Evolutionary conservation across 2,888 invertebrate genomes (phyloP).

Genomic region (Acleris cristana): DNA sequence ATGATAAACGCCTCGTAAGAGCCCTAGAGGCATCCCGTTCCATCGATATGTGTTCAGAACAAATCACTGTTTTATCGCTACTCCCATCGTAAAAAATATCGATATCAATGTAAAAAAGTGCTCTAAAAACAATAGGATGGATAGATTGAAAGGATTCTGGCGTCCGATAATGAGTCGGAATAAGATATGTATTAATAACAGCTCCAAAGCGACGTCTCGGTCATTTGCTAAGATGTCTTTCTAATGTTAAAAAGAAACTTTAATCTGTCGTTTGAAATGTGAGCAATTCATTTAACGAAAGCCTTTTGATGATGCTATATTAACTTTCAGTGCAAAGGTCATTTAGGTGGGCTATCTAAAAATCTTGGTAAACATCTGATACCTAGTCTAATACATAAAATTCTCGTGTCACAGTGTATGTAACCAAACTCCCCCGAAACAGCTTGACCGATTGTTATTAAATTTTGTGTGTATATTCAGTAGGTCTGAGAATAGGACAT

Average conservation of each 20-base stretch:
- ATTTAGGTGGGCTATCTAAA: too few relatives aligned
- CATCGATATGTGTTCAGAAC: conserved; percentile 76
- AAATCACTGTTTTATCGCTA: conserved; percentile 81
- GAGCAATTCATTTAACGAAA: background rate
- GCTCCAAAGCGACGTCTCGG: conserved; percentile 57
- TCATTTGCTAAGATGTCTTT: conserved; percentile 34
- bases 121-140: conserved; percentile 81
- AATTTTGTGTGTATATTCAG: too few relatives aligned
- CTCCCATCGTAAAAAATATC: conserved; percentile 81
- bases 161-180: conserved; percentile 73
- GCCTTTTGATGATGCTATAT: background rate
- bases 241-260: conserved; percentile 1
- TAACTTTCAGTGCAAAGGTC: too few relatives aligned
- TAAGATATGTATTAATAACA: conserved; percentile 80
- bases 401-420: too few relatives aligned
- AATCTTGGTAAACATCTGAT: too few relatives aligned
- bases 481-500: too few relatives aligned
- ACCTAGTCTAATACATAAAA: too few relatives aligned
- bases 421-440: too few relatives aligned
- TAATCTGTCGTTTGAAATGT: background rate
- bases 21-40: conserved; percentile 68
- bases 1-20: conserved; percentile 76
- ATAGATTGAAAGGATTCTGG: conserved; percentile 80
- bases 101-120: conserved; percentile 81
- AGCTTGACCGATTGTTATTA: too few relatives aligned